These are phyloP conservation scores for Naja naja DNA, from an alignment of 2,113 vertebrate species.

Conservation along the genomic window DNA sequence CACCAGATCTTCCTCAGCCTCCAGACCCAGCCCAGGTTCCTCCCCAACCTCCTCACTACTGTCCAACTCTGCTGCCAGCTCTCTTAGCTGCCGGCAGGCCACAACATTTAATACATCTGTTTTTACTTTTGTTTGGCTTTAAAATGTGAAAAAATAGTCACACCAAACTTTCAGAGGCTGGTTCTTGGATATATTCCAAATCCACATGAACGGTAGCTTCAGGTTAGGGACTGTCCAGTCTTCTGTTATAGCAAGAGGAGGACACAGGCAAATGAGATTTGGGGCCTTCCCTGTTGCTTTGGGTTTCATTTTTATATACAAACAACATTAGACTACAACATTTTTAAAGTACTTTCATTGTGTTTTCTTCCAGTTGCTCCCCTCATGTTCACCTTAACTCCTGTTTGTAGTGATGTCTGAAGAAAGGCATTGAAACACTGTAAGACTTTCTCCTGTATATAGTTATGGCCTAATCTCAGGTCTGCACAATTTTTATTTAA, in stretches of 20 bases:
- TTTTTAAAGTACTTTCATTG: neutral
- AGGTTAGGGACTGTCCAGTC: neutral
- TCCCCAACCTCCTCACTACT: no score
- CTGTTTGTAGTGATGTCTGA: neutral
- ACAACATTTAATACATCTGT: neutral
- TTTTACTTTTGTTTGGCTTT: neutral
- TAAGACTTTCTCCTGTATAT: neutral
- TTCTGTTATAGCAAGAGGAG: neutral
- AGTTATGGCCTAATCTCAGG: neutral
- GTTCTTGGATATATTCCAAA: neutral
- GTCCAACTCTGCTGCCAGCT: no score
- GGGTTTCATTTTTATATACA: neutral
- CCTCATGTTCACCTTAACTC: neutral
- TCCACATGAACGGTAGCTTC: neutral
- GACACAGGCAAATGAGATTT: neutral
- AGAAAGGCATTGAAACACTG: neutral
- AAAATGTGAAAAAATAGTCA: neutral
- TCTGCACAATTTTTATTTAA: neutral
- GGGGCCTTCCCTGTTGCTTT: neutral
- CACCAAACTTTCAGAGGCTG: neutral
- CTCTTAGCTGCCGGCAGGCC: no score
- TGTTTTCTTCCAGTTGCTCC: neutral
- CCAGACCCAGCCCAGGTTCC: no score
- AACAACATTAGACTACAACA: neutral
- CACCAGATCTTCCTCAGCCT: no score